Percentiles rank a stretch among this genome's conserved stretches.
These are phyloP conservation scores for Ichneumoninae sp. DNA, from an alignment of 2,888 invertebrate genomes.

Conservation along the genomic window DNA sequence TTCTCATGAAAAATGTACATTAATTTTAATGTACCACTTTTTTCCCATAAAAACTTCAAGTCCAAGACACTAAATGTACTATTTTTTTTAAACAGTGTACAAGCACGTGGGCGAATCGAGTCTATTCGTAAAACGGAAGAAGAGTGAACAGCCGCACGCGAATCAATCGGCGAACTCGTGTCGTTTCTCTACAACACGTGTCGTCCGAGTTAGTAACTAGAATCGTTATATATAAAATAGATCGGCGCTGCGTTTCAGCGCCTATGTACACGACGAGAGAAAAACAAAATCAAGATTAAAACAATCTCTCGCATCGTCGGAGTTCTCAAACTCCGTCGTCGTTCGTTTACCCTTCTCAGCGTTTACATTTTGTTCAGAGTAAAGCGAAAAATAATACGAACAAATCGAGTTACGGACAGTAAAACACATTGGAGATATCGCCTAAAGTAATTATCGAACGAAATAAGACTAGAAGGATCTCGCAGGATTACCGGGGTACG, in stretches of 20 bases:
- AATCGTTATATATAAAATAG: slow-evolving; percentile 22
- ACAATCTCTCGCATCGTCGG: slow-evolving; percentile 13
- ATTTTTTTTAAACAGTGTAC: too few species aligned
- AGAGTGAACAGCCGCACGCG: neutral
- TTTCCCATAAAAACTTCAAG: too few species aligned
- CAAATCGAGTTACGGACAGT: neutral
- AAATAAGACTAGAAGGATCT: slow-evolving; percentile 64
- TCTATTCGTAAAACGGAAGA: slow-evolving; percentile 41
- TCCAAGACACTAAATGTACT: too few species aligned
- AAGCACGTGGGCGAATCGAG: slow-evolving; percentile 18
- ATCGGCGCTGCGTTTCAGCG: slow-evolving; percentile 10
- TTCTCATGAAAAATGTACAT: too few species aligned
- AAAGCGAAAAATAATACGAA: neutral
- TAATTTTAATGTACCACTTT: too few species aligned
- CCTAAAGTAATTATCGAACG: slow-evolving; percentile 54
- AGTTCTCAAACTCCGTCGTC: neutral
- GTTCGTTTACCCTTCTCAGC: neutral
- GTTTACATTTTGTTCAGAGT: neutral
- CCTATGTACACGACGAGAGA: slow-evolving; percentile 31
- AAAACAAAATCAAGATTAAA: neutral
- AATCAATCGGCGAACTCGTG: neutral
- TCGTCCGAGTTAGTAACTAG: slow-evolving; percentile 15
- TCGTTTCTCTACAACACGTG: neutral
- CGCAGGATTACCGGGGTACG: slow-evolving; percentile 33
- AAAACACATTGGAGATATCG: slow-evolving; percentile 42